These are phyloP conservation scores for Lipophrys pholis DNA, from an alignment of 2,113 vertebrate species.

Conservation along the genomic window DNA sequence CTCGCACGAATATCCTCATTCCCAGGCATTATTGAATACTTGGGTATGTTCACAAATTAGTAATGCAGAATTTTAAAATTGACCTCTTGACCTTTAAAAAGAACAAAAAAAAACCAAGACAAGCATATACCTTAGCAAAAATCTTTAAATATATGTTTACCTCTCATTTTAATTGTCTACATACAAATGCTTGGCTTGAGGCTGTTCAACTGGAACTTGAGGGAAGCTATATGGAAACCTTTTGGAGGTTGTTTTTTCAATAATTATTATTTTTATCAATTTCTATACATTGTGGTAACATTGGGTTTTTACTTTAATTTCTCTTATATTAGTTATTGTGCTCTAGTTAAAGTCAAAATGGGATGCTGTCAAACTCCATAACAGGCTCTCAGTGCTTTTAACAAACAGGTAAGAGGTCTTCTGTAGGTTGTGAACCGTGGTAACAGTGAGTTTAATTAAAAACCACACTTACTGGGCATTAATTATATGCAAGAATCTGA, in stretches of 20 bases:
- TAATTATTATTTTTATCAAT: too few relatives aligned
- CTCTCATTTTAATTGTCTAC: neutral
- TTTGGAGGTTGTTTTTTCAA: neutral
- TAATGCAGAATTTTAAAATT: conserved; percentile 27
- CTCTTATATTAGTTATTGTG: neutral
- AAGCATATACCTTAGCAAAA: too few relatives aligned
- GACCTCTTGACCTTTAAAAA: conserved; percentile 37
- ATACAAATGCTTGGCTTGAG: conserved; percentile 3
- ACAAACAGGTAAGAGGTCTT: neutral
- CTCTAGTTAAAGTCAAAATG: neutral
- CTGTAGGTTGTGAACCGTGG: neutral
- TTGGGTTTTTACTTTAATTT: neutral
- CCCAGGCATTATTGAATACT: neutral
- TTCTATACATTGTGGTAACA: neutral
- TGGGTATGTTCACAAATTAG: conserved; percentile 10
- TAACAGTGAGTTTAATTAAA: neutral
- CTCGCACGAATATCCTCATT: conserved; percentile 8
- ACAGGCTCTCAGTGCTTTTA: neutral
- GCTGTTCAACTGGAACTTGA: neutral
- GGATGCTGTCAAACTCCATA: neutral
- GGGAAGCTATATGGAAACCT: neutral
- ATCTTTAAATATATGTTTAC: conserved; percentile 3
- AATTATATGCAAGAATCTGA: neutral
- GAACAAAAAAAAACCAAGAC: too few relatives aligned
- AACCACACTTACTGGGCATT: neutral